These are phyloP conservation scores for Heliconius erato DNA, from an alignment of 2,888 invertebrate species.

Conservation along the genomic window DNA sequence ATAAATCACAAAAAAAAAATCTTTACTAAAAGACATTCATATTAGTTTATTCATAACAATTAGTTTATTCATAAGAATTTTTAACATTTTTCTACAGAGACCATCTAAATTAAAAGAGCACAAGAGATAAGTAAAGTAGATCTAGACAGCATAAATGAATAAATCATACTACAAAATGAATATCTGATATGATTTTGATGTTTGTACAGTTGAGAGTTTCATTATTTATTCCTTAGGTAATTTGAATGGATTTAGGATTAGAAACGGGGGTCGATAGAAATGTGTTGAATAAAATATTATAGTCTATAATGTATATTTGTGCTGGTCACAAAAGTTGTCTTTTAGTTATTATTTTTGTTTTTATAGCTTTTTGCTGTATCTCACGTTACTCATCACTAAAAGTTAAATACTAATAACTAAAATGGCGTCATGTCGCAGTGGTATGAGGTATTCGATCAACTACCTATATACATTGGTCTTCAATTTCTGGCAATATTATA, in stretches of 20 bases:
- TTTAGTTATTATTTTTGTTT: neutral
- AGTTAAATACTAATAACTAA: too few species aligned
- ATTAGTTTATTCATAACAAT: neutral
- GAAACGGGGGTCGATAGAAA: conserved; percentile 7
- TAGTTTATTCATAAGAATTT: neutral
- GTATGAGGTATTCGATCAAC: too few species aligned
- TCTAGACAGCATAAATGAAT: conserved; percentile 24
- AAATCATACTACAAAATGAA: conserved; percentile 26
- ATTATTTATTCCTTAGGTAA: conserved; percentile 82
- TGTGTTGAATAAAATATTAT: conserved; percentile 12
- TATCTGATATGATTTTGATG: conserved; percentile 27
- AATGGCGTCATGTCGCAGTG: too few species aligned
- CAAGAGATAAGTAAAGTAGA: conserved; percentile 9
- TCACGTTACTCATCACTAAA: too few species aligned
- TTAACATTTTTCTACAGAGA: neutral
- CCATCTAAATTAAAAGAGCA: conserved; percentile 9
- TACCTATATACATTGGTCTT: too few species aligned
- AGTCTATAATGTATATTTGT: neutral
- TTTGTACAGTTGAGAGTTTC: conserved; percentile 72
- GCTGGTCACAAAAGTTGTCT: neutral
- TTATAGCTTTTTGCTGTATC: neutral
- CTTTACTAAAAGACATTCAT: too few species aligned
- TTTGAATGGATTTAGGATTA: conserved; percentile 71
- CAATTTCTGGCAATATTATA: too few species aligned
- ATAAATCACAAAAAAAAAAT: too few species aligned